These are phyloP conservation scores for Pocillopora damicornis DNA, from an alignment of 64 coral and sea anemone genomes.

Conservation along the genomic window DNA sequence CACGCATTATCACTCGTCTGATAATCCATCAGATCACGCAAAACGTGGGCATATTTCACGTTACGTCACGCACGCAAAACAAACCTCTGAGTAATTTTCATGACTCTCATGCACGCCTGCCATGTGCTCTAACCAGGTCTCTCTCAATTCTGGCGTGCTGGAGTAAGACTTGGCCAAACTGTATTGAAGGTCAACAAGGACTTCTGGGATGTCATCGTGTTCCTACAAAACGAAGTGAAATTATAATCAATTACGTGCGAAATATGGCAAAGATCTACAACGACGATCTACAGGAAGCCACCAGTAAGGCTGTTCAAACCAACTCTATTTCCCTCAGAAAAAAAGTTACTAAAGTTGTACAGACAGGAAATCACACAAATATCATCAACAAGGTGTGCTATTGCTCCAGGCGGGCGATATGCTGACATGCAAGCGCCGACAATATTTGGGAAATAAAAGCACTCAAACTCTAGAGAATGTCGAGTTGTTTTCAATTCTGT, in stretches of 20 bases:
- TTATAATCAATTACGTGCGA: background rate
- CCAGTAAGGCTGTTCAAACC: too few relatives aligned
- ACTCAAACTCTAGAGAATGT: too few relatives aligned
- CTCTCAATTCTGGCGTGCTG: conserved; percentile 85
- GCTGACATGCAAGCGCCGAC: background rate
- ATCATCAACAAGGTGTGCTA: too few relatives aligned
- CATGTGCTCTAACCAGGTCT: conserved; percentile 97
- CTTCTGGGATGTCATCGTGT: conserved; percentile 85
- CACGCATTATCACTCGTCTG: too few relatives aligned
- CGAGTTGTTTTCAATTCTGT: too few relatives aligned
- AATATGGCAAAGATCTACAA: background rate
- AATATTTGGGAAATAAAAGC: too few relatives aligned
- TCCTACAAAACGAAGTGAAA: conserved; percentile 42
- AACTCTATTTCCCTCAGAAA: too few relatives aligned
- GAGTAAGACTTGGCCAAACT: conserved; percentile 98
- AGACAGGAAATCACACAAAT: too few relatives aligned
- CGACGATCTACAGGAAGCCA: too few relatives aligned
- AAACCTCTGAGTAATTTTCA: conserved; percentile 88
- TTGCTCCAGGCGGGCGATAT: too few relatives aligned
- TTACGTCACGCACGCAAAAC: background rate
- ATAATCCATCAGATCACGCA: background rate
- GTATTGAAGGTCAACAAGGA: conserved; percentile 95
- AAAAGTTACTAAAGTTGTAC: too few relatives aligned
- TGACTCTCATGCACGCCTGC: conserved; percentile 80
- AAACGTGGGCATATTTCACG: background rate